These are phyloP conservation scores for Numenius arquata DNA, from an alignment of 2,113 vertebrate species.

Conservation along the genomic window DNA sequence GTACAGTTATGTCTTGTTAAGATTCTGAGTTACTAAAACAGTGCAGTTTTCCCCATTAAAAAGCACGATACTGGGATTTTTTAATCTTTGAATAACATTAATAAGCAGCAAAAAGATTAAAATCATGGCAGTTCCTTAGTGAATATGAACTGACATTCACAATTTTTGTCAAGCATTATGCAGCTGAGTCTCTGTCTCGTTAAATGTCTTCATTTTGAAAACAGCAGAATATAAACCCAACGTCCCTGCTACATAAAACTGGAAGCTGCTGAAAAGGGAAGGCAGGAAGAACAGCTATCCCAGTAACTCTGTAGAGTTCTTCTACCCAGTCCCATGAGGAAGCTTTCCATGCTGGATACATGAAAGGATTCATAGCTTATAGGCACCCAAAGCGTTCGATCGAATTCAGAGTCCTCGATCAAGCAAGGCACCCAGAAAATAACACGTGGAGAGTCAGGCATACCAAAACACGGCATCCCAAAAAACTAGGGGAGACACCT, in stretches of 20 bases:
- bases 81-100: neutral
- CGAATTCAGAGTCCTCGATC: neutral
- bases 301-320: neutral
- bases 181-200: neutral
- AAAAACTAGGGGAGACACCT: neutral
- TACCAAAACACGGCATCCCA: neutral
- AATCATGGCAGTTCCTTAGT: neutral
- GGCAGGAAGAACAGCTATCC: neutral
- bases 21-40: neutral
- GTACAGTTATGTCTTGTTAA: conserved; percentile 50
- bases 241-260: neutral
- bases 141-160: neutral
- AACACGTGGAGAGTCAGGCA: neutral
- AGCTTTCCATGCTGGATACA: neutral
- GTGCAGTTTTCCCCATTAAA: neutral
- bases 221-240: neutral
- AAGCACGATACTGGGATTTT: neutral
- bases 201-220: conserved; percentile 4
- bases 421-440: neutral
- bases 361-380: neutral
- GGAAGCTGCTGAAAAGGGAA: neutral
- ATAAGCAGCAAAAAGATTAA: neutral
- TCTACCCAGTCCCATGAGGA: neutral
- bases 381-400: neutral
- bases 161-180: neutral